Conservation (phyloP, 1,140 invertebrate genomes). For the Diorhabda carinulata region DNA sequence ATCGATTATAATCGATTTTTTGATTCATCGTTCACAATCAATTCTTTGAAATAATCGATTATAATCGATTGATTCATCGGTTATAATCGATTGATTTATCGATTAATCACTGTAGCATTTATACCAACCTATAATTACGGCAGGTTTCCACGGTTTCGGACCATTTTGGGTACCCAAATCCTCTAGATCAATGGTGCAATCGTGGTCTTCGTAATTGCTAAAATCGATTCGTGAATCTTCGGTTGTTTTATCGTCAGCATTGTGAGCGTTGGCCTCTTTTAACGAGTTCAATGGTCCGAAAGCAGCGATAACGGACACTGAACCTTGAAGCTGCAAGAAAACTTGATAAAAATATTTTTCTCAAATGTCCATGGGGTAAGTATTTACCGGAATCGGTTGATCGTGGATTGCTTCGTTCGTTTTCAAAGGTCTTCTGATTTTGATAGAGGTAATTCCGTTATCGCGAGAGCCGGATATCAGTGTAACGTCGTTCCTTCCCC, state of each 20-base stretch:
- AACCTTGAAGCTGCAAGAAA: neutral
- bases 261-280: conserved; percentile 80
- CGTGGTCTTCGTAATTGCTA: conserved; percentile 45
- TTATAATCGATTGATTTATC: too few species aligned
- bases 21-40: too few species aligned
- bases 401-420: conserved; percentile 71
- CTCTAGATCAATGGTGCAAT: conserved; percentile 44
- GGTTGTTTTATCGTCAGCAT: conserved; percentile 66
- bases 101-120: too few species aligned
- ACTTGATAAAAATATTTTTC: too few species aligned
- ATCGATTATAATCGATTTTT: too few species aligned
- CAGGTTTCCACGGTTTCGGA: conserved; percentile 63
- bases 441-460: conserved; percentile 76
- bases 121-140: conserved; percentile 52
- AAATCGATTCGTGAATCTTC: conserved; percentile 75
- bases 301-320: conserved; percentile 69
- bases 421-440: conserved; percentile 67
- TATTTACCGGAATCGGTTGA: conserved; percentile 57
- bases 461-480: conserved; percentile 67
- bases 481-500: conserved; percentile 75
- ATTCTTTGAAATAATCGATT: too few species aligned
- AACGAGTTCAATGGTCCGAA: conserved; percentile 76
- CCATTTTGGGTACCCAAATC: conserved; percentile 51
- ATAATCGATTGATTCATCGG: too few species aligned
- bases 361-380: too few species aligned